Conservation (phyloP, 2,888 invertebrate genomes). For the Lithosia quadra region DNA sequence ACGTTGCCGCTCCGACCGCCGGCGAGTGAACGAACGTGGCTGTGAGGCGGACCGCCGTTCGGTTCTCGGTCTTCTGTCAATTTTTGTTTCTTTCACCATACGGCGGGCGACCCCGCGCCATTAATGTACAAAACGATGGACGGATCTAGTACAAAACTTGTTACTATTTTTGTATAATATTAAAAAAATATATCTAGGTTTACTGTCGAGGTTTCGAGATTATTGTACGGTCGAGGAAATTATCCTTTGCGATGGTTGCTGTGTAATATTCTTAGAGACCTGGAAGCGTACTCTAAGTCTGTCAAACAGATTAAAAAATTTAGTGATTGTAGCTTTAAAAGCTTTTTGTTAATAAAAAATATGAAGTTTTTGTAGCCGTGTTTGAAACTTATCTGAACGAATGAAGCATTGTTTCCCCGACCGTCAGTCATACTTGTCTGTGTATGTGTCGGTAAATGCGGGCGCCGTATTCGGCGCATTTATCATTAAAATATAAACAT, state of each 20-base stretch:
- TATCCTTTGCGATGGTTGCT: constrained; percentile 26
- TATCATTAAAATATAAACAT: constrained; percentile 54
- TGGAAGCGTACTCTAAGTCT: constrained; percentile 36
- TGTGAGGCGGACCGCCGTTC: constrained; percentile 17
- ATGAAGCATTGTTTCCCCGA: constrained; percentile 57
- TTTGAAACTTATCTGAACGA: not conserved
- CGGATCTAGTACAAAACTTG: constrained; percentile 85
- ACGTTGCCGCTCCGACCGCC: too few relatives aligned
- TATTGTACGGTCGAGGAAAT: constrained; percentile 62
- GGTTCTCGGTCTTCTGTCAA: constrained; percentile 20
- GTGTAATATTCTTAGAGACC: constrained; percentile 41
- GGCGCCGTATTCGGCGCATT: constrained; percentile 66
- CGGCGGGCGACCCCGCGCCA: constrained; percentile 70
- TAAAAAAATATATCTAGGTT: constrained; percentile 79
- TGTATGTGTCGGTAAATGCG: constrained; percentile 54
- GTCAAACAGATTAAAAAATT: constrained; percentile 39
- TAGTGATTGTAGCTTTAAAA: constrained; percentile 41
- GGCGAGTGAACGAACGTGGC: constrained; percentile 11
- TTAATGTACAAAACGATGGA: constrained; percentile 81
- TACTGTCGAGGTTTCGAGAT: constrained; percentile 62
- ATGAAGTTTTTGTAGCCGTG: constrained; percentile 1
- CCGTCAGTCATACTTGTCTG: constrained; percentile 52
- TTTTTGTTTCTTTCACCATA: constrained; percentile 40
- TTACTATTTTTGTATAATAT: constrained; percentile 86
- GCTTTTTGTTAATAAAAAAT: constrained; percentile 8